Evolutionary conservation across 2,113 vertebrate species (phyloP).

Genomic region (Scolopax mira): DNA sequence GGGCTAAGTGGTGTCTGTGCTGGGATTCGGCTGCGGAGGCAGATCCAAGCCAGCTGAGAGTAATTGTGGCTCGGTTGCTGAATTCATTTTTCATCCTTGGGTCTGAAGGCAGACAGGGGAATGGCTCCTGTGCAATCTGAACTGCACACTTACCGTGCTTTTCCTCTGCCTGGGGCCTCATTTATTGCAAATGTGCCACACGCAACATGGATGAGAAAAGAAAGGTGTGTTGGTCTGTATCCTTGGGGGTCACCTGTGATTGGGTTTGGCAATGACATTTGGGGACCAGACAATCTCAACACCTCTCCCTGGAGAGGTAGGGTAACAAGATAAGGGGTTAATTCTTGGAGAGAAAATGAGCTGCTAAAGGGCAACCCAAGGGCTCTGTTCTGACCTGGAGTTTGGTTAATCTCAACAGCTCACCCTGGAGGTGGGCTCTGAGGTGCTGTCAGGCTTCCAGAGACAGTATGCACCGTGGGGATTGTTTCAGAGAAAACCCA

Average conservation of each 20-base stretch:
- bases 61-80: neutral
- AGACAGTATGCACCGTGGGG: too few relatives aligned
- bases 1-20: neutral
- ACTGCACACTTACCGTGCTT: neutral
- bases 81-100: neutral
- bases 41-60: neutral
- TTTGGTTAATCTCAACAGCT: neutral
- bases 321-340: neutral
- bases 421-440: neutral
- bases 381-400: neutral
- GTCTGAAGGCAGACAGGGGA: neutral
- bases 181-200: fast-evolving
- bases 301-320: fast-evolving
- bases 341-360: neutral
- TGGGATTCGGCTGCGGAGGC: neutral
- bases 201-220: neutral
- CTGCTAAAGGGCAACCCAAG: neutral
- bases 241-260: neutral
- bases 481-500: neutral
- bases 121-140: neutral
- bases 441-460: neutral
- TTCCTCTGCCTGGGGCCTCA: neutral
- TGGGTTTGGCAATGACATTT: neutral
- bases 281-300: neutral
- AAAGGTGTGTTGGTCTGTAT: neutral